A percentile compares a stretch with the other conserved stretches of the same genome.
Evolutionary conservation across 2,113 vertebrate species (phyloP).

Genomic region (Odontesthes bonariensis): DNA sequence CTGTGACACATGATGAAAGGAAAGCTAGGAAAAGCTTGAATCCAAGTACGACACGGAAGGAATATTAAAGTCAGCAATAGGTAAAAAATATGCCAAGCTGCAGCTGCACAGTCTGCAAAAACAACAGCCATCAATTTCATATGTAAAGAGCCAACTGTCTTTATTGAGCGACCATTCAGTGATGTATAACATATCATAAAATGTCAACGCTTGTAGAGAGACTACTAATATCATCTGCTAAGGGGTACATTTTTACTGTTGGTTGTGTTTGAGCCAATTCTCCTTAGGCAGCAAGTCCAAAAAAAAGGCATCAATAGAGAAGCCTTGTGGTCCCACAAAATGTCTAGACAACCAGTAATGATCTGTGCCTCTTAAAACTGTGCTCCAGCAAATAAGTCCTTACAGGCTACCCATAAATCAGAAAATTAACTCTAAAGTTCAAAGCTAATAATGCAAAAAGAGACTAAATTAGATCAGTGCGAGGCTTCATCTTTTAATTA

Average conservation of each 20-base stretch:
- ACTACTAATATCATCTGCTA: neutral
- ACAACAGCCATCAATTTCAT: neutral
- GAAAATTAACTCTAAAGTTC: constrained; percentile 50
- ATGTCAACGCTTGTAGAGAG: neutral
- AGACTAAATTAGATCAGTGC: constrained; percentile 28
- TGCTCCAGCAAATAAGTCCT: constrained; percentile 53
- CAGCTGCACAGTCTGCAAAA: neutral
- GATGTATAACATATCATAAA: neutral
- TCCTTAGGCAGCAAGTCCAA: constrained; percentile 28
- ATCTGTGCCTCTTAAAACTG: constrained; percentile 56
- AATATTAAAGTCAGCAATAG: neutral
- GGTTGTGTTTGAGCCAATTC: constrained; percentile 47
- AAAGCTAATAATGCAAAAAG: constrained; percentile 38
- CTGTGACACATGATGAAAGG: no score
- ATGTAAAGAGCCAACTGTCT: neutral
- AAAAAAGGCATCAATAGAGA: constrained; percentile 38
- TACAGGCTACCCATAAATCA: constrained; percentile 60
- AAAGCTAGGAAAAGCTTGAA: neutral
- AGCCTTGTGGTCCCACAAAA: constrained; percentile 16
- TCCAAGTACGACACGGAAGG: neutral
- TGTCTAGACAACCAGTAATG: constrained; percentile 61
- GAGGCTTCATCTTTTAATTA: constrained; percentile 42
- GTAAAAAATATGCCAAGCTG: neutral
- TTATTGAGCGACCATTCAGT: neutral
- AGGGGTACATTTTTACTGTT: constrained; percentile 22